Conservation (phyloP, 2,888 invertebrate species). For the Melinaea marsaeus region DNA sequence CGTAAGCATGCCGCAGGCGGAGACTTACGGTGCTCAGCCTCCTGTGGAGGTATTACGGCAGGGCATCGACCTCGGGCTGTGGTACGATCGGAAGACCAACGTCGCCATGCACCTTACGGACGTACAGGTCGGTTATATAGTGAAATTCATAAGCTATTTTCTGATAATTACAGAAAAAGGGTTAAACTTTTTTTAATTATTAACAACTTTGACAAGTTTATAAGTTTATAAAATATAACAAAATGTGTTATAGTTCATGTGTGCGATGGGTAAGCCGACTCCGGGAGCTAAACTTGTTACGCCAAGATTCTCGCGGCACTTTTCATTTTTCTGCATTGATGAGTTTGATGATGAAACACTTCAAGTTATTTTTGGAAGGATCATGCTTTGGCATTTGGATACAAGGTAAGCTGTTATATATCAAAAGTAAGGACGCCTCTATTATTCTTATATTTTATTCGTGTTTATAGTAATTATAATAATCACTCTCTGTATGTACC, state of each 20-base stretch:
- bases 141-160: background rate
- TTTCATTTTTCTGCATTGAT: constrained; percentile 90
- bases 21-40: constrained; percentile 95
- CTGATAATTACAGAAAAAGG: background rate
- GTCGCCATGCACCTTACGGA: constrained; percentile 89
- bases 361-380: constrained; percentile 90
- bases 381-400: constrained; percentile 96
- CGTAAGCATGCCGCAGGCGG: constrained; percentile 95
- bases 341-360: constrained; percentile 92
- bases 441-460: constrained; percentile 15
- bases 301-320: constrained; percentile 91
- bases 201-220: too few species aligned
- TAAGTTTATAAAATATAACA: too few species aligned
- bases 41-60: constrained; percentile 95
- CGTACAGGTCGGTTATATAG: constrained; percentile 80
- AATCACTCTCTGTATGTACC: background rate
- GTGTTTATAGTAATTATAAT: background rate
- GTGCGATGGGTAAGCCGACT: constrained; percentile 90
- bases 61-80: constrained; percentile 92
- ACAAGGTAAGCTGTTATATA: constrained; percentile 79
- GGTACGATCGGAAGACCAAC: constrained; percentile 92
- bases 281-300: constrained; percentile 91
- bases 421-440: constrained; percentile 2
- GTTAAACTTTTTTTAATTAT: too few species aligned
- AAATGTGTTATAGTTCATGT: constrained; percentile 82